Evolutionary conservation across 2,797 vertebrate species (phyloP).

Genomic region (Rhinella marina): DNA sequence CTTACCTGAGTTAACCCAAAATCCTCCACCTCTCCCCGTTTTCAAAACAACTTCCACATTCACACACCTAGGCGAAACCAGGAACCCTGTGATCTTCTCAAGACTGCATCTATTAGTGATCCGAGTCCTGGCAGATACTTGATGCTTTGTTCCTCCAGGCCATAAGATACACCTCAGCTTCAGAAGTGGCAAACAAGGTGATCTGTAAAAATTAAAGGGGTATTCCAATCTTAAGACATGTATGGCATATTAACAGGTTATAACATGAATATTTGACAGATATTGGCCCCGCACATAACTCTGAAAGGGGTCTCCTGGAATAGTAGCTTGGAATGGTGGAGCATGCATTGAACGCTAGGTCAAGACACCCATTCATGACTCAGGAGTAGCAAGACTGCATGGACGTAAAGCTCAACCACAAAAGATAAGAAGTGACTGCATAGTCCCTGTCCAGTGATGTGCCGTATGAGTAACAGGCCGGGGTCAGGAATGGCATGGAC

Average conservation of each 20-base stretch:
- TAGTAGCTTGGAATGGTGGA: no score
- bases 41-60: conserved; percentile 3
- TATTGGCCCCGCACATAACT: no score
- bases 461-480: no score
- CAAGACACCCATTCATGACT: not conserved
- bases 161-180: conserved; percentile 1
- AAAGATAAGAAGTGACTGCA: not conserved
- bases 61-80: not conserved
- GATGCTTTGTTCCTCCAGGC: conserved; percentile 14
- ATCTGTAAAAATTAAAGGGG: not conserved
- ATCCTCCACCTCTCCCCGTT: not conserved
- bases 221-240: no score
- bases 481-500: no score
- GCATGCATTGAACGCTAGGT: not conserved
- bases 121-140: conserved; percentile 15
- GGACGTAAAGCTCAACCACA: not conserved
- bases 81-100: not conserved
- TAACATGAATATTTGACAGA: no score
- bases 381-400: not conserved
- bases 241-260: no score
- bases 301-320: no score
- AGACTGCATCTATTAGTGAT: conserved; percentile 16
- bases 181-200: not conserved
- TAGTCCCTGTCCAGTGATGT: no score
- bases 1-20: conserved; percentile 34